These are phyloP conservation scores for Calypte anna DNA, from an alignment of 2,113 vertebrate genomes.

Conservation along the genomic window DNA sequence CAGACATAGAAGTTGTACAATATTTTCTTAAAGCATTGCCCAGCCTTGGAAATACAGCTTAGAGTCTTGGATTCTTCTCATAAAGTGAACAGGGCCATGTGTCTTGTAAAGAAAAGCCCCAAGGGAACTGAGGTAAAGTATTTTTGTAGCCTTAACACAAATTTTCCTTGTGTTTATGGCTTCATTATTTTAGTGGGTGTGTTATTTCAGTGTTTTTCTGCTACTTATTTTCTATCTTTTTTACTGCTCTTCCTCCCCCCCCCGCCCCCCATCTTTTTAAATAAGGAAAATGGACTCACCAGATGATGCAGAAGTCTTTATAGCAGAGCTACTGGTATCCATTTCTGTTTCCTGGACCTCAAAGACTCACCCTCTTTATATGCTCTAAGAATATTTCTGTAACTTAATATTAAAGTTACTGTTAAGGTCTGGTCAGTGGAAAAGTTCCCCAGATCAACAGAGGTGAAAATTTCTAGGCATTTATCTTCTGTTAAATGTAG, in stretches of 20 bases:
- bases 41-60: slow-evolving; percentile 61
- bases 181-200: slow-evolving; percentile 68
- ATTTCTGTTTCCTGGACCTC: slow-evolving; percentile 23
- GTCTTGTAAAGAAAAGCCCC: slow-evolving; percentile 67
- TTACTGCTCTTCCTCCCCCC: not conserved
- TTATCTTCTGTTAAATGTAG: not conserved
- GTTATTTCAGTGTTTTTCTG: slow-evolving; percentile 65
- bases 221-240: slow-evolving; percentile 72
- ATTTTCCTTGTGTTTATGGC: slow-evolving; percentile 70
- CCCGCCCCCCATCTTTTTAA: slow-evolving; percentile 21
- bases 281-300: slow-evolving; percentile 49
- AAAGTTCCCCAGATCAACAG: not conserved
- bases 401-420: not conserved
- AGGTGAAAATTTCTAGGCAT: not conserved
- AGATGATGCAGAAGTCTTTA: slow-evolving; percentile 56
- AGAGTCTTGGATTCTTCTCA: slow-evolving; percentile 52
- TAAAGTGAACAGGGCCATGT: slow-evolving; percentile 61
- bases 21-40: slow-evolving; percentile 55
- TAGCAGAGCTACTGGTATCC: slow-evolving; percentile 32
- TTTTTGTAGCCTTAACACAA: slow-evolving; percentile 71
- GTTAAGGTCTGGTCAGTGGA: not conserved
- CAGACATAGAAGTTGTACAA: not conserved
- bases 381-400: not conserved
- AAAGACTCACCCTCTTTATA: not conserved
- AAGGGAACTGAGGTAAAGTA: slow-evolving; percentile 68